These are phyloP conservation scores for Digitonthophagus gazella DNA, from an alignment of 2,888 invertebrate species.

Conservation along the genomic window DNA sequence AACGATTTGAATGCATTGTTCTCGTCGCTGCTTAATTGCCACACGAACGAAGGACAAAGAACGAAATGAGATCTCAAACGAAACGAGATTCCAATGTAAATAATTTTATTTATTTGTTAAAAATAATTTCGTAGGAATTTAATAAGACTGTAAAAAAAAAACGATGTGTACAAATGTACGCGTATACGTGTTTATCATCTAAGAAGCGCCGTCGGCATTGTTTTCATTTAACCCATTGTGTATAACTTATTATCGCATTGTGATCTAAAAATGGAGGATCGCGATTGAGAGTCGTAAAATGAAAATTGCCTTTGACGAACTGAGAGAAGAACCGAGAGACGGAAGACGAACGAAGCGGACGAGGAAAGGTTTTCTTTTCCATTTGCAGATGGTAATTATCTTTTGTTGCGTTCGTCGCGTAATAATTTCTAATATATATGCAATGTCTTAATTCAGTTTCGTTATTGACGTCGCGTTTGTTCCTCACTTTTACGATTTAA, in stretches of 20 bases:
- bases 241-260: not conserved
- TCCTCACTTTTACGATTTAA: not conserved
- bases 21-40: constrained; percentile 9
- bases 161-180: too few species aligned
- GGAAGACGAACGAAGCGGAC: too few species aligned
- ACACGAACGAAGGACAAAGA: not conserved
- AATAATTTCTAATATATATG: not conserved
- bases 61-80: not conserved
- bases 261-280: not conserved
- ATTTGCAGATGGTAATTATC: not conserved
- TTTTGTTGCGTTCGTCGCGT: not conserved
- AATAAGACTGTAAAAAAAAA: not conserved
- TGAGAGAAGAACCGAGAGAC: not conserved
- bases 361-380: not conserved
- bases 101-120: too few species aligned
- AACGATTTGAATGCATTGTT: constrained; percentile 18
- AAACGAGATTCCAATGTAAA: not conserved
- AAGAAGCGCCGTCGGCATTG: not conserved
- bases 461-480: not conserved
- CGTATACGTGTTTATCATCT: too few species aligned
- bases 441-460: not conserved
- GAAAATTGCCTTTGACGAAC: not conserved
- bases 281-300: not conserved
- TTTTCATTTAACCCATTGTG: not conserved
- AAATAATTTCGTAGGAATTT: too few species aligned